Evolutionary conservation across 2,113 vertebrate species (phyloP).

Genomic region (Xenopus laevis): DNA sequence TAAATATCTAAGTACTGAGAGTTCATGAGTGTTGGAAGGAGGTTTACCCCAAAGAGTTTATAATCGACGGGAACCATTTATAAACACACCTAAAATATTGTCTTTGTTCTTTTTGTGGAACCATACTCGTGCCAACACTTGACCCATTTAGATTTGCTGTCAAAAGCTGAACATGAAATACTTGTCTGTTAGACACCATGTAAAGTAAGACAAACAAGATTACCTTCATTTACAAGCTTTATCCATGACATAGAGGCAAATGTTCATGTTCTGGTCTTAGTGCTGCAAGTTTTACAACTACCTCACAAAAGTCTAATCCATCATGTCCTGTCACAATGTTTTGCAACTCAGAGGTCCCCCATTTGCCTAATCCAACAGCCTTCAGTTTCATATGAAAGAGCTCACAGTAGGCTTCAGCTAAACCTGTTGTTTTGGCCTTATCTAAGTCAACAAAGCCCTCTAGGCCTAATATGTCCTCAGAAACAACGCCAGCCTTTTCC

Average conservation of each 20-base stretch:
- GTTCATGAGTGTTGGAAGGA: too few species aligned
- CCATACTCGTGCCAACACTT: too few species aligned
- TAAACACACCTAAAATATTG: too few species aligned
- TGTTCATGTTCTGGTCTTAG: conserved; percentile 47
- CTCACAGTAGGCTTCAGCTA: conserved; percentile 57
- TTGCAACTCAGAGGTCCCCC: conserved; percentile 59
- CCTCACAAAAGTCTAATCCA: conserved; percentile 69
- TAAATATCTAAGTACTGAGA: too few species aligned
- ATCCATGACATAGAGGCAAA: conserved; percentile 59
- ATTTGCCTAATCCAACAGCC: conserved; percentile 80
- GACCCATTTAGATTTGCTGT: too few species aligned
- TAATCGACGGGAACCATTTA: too few species aligned
- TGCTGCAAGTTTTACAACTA: conserved; percentile 59
- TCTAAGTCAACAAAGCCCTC: conserved; percentile 76
- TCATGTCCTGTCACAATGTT: conserved; percentile 69
- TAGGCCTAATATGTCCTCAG: conserved; percentile 53
- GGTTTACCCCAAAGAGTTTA: too few species aligned
- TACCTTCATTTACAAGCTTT: conserved; percentile 72
- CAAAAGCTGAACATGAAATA: too few species aligned
- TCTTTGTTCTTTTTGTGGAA: too few species aligned
- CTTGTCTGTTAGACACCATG: conserved; percentile 51
- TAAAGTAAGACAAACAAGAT: conserved; percentile 72
- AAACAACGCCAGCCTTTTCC: conserved; percentile 38
- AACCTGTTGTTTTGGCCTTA: conserved; percentile 71
- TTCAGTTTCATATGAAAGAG: conserved; percentile 65